Percentiles rank a stretch among this genome's conserved stretches.
Conservation (phyloP, 2,113 vertebrate species). For the Malurus cyaneus region DNA sequence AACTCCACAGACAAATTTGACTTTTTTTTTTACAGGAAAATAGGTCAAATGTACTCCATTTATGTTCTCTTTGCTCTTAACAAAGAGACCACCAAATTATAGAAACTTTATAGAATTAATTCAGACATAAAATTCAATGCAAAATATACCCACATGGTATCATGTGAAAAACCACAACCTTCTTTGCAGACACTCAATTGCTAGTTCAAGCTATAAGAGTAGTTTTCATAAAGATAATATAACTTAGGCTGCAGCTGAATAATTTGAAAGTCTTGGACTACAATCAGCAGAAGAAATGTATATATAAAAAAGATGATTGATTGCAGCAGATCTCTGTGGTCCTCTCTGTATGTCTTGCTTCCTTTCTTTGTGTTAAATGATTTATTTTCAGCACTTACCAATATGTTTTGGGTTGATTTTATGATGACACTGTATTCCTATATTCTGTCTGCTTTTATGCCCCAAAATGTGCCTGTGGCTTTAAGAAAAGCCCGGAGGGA, state of each 20-base stretch:
- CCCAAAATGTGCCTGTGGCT: too few species aligned
- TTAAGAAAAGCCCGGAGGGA: too few species aligned
- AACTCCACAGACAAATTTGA: neutral
- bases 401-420: neutral
- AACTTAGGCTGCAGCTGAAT: neutral
- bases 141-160: neutral
- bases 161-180: neutral
- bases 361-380: neutral
- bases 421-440: too few species aligned
- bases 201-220: neutral
- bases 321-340: neutral
- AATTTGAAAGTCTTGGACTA: neutral
- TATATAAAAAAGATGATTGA: neutral
- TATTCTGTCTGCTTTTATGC: too few species aligned
- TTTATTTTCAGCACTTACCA: neutral
- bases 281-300: neutral
- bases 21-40: neutral
- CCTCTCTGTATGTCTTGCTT: neutral
- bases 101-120: neutral
- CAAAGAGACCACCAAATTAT: neutral
- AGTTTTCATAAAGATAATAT: neutral
- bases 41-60: neutral
- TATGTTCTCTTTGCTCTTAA: neutral
- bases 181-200: neutral
- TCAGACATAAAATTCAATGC: neutral